Evolutionary conservation across 2,113 vertebrate species (phyloP).

Genomic region (Psettodes erumei): DNA sequence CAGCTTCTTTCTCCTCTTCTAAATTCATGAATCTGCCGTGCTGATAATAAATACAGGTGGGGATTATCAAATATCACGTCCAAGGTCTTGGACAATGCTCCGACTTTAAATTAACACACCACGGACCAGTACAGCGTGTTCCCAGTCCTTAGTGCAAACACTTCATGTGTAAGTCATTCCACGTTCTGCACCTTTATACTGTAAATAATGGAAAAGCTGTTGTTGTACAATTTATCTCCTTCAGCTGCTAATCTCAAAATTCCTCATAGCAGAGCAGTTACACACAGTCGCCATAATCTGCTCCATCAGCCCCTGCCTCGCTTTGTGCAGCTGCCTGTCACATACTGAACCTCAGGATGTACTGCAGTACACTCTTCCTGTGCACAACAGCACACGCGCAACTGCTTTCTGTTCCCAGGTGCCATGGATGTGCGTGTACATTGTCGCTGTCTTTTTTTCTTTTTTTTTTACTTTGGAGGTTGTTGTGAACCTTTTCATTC

Average conservation of each 20-base stretch:
- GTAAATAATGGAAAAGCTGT: background rate
- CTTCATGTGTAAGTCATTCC: background rate
- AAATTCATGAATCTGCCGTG: background rate
- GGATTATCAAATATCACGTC: background rate
- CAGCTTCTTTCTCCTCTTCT: background rate
- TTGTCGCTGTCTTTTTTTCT: too few relatives aligned
- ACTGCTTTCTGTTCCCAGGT: too few relatives aligned
- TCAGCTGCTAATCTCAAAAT: too few relatives aligned
- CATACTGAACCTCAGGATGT: background rate
- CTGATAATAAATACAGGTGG: background rate
- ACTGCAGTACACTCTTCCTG: background rate
- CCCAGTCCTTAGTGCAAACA: background rate
- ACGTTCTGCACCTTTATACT: background rate
- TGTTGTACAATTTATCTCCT: background rate
- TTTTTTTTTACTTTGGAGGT: background rate
- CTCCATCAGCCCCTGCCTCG: background rate
- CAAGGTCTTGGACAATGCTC: background rate
- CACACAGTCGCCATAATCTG: too few relatives aligned
- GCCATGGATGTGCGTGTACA: too few relatives aligned
- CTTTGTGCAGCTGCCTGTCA: background rate
- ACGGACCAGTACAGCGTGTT: background rate
- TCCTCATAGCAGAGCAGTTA: too few relatives aligned
- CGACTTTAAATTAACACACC: constrained; percentile 5
- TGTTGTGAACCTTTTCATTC: background rate
- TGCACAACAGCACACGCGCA: too few relatives aligned